Percentiles rank a stretch among this genome's conserved stretches.
Conservation (phyloP, 2,113 vertebrate species). For the Columba janthina region DNA sequence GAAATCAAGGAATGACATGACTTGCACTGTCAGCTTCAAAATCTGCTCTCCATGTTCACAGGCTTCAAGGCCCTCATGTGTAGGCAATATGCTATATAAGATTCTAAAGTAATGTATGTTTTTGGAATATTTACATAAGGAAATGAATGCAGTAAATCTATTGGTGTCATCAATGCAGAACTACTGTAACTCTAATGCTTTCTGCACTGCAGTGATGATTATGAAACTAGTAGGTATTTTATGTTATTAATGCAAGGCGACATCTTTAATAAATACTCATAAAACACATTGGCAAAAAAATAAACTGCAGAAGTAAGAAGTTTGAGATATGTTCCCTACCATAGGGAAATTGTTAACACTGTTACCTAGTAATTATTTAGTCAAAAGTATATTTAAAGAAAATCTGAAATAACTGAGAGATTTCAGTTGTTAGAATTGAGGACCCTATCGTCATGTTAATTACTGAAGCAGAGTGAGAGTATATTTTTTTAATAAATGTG, state of each 20-base stretch:
- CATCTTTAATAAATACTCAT: constrained; percentile 63
- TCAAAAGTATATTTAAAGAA: constrained; percentile 44
- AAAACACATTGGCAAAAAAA: constrained; percentile 49
- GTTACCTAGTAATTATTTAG: constrained; percentile 52
- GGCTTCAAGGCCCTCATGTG: not conserved
- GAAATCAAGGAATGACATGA: not conserved
- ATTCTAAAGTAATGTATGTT: constrained; percentile 21
- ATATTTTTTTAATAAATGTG: constrained; percentile 70
- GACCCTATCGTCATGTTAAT: constrained; percentile 57
- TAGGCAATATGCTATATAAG: constrained; percentile 9
- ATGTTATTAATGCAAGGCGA: constrained; percentile 69
- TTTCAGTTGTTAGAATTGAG: constrained; percentile 37
- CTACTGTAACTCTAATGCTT: constrained; percentile 67
- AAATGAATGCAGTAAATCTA: constrained; percentile 67
- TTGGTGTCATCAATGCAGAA: constrained; percentile 58
- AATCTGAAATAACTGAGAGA: constrained; percentile 25
- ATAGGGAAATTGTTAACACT: constrained; percentile 22
- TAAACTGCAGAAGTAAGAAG: constrained; percentile 26
- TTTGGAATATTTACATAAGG: constrained; percentile 57
- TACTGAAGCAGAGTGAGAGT: constrained; percentile 54
- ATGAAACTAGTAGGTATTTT: constrained; percentile 76
- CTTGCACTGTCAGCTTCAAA: not conserved
- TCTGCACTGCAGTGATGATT: constrained; percentile 77
- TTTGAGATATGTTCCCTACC: constrained; percentile 17
- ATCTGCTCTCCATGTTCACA: not conserved